Conservation (phyloP, 1,140 invertebrate genomes). For the Trichogramma pretiosum region DNA sequence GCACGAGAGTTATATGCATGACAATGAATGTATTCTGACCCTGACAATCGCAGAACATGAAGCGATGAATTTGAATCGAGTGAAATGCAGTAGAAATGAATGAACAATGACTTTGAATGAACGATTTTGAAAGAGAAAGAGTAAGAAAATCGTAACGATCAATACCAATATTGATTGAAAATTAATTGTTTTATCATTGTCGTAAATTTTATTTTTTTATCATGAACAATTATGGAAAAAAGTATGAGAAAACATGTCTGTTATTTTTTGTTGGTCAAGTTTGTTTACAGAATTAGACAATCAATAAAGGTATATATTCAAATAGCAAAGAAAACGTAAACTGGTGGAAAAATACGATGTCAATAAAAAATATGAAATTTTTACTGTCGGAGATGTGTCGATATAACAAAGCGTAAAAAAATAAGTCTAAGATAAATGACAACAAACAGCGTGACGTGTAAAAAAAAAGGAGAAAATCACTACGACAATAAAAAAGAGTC, state of each 20-base stretch:
- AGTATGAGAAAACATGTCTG: not conserved
- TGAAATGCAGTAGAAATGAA: constrained; percentile 31
- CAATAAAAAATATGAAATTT: not conserved
- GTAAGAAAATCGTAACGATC: constrained; percentile 10
- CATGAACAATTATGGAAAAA: not conserved
- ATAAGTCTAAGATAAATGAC: constrained; percentile 6
- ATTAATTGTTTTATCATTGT: not conserved
- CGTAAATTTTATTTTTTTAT: not conserved
- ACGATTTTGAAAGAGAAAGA: constrained; percentile 15
- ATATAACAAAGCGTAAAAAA: not conserved
- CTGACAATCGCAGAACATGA: too few species aligned
- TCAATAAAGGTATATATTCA: not conserved
- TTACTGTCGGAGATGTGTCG: too few species aligned
- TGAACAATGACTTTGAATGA: constrained; percentile 25
- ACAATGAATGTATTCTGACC: too few species aligned
- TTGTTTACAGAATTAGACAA: not conserved
- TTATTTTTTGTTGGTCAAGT: not conserved
- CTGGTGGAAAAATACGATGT: too few species aligned
- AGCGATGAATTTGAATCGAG: too few species aligned
- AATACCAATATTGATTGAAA: constrained; percentile 7
- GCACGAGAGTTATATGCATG: too few species aligned
- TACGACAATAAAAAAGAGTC: constrained; percentile 4
- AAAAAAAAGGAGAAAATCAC: not conserved
- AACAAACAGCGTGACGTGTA: constrained; percentile 9
- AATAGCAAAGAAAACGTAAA: too few species aligned